These are phyloP conservation scores for Melipona quadrifasciata DNA, from an alignment of 1,140 invertebrate species.

Conservation along the genomic window DNA sequence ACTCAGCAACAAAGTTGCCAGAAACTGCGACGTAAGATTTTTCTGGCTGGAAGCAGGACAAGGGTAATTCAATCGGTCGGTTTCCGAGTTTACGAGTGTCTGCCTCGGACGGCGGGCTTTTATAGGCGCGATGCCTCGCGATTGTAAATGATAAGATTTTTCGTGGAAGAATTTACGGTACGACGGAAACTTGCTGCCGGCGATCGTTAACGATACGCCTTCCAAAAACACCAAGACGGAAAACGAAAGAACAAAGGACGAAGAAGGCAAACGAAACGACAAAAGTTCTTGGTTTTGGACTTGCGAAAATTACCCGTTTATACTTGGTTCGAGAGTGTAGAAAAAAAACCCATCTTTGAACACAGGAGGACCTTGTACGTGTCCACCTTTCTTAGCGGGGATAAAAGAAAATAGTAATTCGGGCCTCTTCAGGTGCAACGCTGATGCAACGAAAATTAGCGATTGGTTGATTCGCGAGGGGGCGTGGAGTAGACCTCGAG, in stretches of 20 bases:
- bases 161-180: conserved; percentile 34
- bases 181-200: background rate
- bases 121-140: conserved; percentile 29
- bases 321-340: background rate
- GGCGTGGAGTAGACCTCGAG: too few relatives aligned
- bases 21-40: conserved; percentile 5
- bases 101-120: conserved; percentile 35
- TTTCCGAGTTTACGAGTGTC: conserved; percentile 35
- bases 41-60: background rate
- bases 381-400: background rate
- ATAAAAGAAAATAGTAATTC: too few relatives aligned
- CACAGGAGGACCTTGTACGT: background rate
- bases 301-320: conserved; percentile 9
- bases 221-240: background rate
- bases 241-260: background rate
- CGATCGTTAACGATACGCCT: conserved; percentile 12
- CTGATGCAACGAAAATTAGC: too few relatives aligned
- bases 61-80: conserved; percentile 29
- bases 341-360: background rate
- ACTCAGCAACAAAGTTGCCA: too few relatives aligned
- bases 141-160: conserved; percentile 35
- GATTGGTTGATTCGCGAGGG: too few relatives aligned
- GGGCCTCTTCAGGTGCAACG: too few relatives aligned
- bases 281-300: background rate
- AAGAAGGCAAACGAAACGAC: background rate